These are phyloP conservation scores for Melanitta fusca DNA, from an alignment of 2,797 vertebrate genomes.

Conservation along the genomic window DNA sequence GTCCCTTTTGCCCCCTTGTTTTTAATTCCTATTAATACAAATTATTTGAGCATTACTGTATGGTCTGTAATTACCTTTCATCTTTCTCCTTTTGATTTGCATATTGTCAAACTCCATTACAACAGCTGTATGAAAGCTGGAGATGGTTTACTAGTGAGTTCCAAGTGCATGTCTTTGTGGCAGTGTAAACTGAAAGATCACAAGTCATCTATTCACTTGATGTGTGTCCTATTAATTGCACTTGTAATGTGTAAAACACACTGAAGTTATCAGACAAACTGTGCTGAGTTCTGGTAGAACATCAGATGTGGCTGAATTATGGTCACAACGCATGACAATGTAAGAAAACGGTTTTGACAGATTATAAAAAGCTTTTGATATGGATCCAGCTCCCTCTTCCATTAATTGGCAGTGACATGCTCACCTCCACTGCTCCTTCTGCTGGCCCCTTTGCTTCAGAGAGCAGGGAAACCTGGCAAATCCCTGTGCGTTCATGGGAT, in stretches of 20 bases:
- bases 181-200: conserved; percentile 28
- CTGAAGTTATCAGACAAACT: background rate
- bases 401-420: background rate
- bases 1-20: conserved; percentile 15
- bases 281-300: background rate
- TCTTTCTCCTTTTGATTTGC: conserved; percentile 47
- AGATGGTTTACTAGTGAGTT: conserved; percentile 13
- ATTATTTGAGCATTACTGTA: conserved; percentile 44
- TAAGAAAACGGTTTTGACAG: background rate
- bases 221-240: conserved; percentile 5
- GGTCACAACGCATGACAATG: background rate
- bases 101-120: conserved; percentile 53
- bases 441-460: background rate
- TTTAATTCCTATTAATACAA: conserved; percentile 47
- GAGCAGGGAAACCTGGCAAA: background rate
- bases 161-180: background rate
- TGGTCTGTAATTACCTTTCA: conserved; percentile 51
- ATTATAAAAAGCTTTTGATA: background rate
- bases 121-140: background rate
- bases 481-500: background rate
- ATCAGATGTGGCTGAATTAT: background rate
- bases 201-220: conserved; percentile 1
- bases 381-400: background rate
- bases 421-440: background rate
- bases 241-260: background rate